Conservation (phyloP, 2,888 invertebrate species). For the Tinea pellionella region DNA sequence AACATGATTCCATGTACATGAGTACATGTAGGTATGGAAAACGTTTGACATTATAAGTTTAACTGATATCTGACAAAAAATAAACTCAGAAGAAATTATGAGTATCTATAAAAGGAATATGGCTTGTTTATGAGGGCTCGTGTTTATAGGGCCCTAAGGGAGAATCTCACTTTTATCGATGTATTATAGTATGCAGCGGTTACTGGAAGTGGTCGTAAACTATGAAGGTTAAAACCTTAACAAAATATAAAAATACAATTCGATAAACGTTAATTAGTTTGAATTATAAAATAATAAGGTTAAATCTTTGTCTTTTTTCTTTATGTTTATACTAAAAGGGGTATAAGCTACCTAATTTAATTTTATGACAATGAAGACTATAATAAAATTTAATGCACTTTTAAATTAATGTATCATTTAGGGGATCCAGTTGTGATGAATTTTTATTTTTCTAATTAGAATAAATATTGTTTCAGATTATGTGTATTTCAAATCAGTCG, state of each 20-base stretch:
- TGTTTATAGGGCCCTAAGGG: constrained; percentile 47
- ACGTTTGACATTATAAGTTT: not conserved
- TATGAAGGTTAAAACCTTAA: constrained; percentile 25
- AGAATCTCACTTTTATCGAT: constrained; percentile 44
- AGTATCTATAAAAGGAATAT: constrained; percentile 49
- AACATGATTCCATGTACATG: no score
- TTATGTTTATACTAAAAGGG: not conserved
- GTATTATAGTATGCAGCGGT: constrained; percentile 46
- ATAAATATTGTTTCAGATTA: constrained; percentile 46
- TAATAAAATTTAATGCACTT: no score
- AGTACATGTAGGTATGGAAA: no score
- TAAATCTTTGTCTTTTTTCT: not conserved
- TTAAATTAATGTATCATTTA: not conserved
- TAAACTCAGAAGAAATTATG: constrained; percentile 21
- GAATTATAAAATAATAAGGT: not conserved
- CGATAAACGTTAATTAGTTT: constrained; percentile 5
- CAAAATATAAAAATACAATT: constrained; percentile 1
- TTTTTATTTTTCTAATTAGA: not conserved
- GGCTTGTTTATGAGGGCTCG: constrained; percentile 60
- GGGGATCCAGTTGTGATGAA: no score
- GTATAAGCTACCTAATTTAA: not conserved
- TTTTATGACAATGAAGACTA: not conserved
- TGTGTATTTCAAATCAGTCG: constrained; percentile 19
- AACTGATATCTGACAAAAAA: not conserved
- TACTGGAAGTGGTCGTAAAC: constrained; percentile 46